A percentile compares a stretch with the other conserved stretches of the same genome.
Conservation (phyloP, 2,888 invertebrate species). For the Hartigia nigra region DNA sequence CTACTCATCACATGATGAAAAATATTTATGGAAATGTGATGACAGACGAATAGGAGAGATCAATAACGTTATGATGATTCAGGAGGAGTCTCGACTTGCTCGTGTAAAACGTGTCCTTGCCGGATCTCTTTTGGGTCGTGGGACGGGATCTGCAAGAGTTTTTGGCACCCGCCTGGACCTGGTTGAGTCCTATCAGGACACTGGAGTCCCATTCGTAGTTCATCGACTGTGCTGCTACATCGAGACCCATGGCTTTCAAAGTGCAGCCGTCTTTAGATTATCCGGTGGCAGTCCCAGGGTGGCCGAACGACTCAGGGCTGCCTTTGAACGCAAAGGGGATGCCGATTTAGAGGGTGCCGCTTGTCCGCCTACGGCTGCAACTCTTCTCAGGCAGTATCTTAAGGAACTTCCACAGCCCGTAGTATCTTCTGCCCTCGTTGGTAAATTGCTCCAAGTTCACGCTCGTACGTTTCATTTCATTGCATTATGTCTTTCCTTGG, state of each 20-base stretch:
- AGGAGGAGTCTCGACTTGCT: slow-evolving; percentile 63
- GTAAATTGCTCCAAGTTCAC: slow-evolving; percentile 57
- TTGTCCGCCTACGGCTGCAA: slow-evolving; percentile 70
- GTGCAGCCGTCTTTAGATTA: slow-evolving; percentile 66
- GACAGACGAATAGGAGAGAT: background rate
- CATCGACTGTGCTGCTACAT: slow-evolving; percentile 66
- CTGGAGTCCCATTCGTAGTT: slow-evolving; percentile 64
- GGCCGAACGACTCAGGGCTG: slow-evolving; percentile 67
- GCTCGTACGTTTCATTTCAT: slow-evolving; percentile 47
- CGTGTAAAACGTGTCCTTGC: slow-evolving; percentile 62
- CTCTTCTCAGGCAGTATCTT: slow-evolving; percentile 70
- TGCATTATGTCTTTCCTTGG: background rate
- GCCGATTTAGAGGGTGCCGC: slow-evolving; percentile 67
- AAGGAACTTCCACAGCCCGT: slow-evolving; percentile 69
- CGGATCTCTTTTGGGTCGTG: slow-evolving; percentile 56
- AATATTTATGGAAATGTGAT: background rate
- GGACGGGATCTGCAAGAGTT: slow-evolving; percentile 45
- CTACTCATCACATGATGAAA: background rate
- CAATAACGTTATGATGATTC: background rate
- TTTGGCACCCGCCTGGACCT: slow-evolving; percentile 61
- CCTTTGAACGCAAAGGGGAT: slow-evolving; percentile 69
- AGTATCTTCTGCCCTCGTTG: slow-evolving; percentile 66
- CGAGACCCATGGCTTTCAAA: slow-evolving; percentile 63
- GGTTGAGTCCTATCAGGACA: slow-evolving; percentile 58
- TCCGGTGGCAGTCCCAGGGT: slow-evolving; percentile 69